These are phyloP conservation scores for Knipowitschia caucasica DNA, from an alignment of 2,797 vertebrate species.

Conservation along the genomic window DNA sequence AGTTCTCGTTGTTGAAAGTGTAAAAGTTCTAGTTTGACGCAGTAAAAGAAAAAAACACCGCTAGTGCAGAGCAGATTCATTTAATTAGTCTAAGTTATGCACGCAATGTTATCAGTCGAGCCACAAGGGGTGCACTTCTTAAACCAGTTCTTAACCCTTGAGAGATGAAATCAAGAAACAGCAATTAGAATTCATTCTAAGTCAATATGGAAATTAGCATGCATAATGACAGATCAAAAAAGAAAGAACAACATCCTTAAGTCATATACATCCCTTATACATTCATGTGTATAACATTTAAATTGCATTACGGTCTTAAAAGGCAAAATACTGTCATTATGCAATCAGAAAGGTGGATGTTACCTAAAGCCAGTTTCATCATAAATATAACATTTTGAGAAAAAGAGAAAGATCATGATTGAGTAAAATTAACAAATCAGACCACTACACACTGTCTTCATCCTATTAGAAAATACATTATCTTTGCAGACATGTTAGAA, in stretches of 20 bases:
- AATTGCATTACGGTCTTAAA: too few relatives aligned
- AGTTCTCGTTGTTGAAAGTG: not conserved
- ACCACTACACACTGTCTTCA: too few relatives aligned
- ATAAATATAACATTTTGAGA: too few relatives aligned
- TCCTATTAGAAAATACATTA: too few relatives aligned
- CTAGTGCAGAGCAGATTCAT: not conserved
- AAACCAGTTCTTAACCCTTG: not conserved
- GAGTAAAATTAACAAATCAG: too few relatives aligned
- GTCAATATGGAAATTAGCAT: not conserved
- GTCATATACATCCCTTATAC: not conserved
- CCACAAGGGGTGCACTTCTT: not conserved
- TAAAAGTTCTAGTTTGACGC: not conserved
- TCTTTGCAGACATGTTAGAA: too few relatives aligned
- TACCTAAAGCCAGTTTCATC: too few relatives aligned
- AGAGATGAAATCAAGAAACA: not conserved
- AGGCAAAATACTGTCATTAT: too few relatives aligned
- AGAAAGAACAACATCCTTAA: not conserved
- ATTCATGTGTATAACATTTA: too few relatives aligned
- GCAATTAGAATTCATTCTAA: not conserved
- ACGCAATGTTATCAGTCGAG: not conserved
- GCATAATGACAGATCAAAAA: not conserved
- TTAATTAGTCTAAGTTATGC: not conserved
- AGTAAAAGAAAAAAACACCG: not conserved
- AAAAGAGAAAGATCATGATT: too few relatives aligned
- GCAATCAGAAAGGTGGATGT: too few relatives aligned